Evolutionary conservation across 2,797 vertebrate species (phyloP), one percentile per base, ranked within the genome.

Genomic region (Ceyx erithaca): DNA sequence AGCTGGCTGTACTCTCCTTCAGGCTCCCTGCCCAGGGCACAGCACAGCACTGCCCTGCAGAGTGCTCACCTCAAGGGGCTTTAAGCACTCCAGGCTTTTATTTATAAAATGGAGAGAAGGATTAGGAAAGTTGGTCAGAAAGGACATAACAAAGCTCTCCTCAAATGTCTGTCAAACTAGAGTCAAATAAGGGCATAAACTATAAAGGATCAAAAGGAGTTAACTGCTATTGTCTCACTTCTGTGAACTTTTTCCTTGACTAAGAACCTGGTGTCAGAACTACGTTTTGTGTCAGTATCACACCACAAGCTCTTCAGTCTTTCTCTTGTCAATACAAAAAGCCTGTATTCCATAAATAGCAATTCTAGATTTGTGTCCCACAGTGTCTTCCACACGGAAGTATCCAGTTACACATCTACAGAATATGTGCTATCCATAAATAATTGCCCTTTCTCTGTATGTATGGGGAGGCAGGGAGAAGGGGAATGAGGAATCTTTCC

Each of bases 11-110:
- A 5, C 28, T 46, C 31, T 43, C 45, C 18, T 58, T 12, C 10
- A 17, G 10, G 14, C 22, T 43, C 19, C 20, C n/a, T 58, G 12
- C 26, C 3, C 1, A 2, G 48, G 33, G 8, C 30, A 20, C 33
- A 66, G 62, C 37, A 19, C 6, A 0, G 8, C 3, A 2, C 14
- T 31, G 19, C 41, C 41, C 0, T 0, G 72, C 26, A 28, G 9
- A 0, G 10, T 4, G 18, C n/a, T 67, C 57, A 23, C 10, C 28
- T 62, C 7, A 2, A 0, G 0, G 4, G 33, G 9, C 28, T 70
- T 64, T 64, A 9, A 41, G 45, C 3, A 1, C 30, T 48, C 9
- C 1, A 20, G n/a, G 25, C 19, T 0, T 28, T 35, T 67, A 22
- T 19, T 89, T 49, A 19, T 33, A 22, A 46, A 13, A 61, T 2